Evolutionary conservation across 2,888 invertebrate species (phyloP), one percentile per base, ranked within the genome.

Genomic region (Hyppa rectilinea): DNA sequence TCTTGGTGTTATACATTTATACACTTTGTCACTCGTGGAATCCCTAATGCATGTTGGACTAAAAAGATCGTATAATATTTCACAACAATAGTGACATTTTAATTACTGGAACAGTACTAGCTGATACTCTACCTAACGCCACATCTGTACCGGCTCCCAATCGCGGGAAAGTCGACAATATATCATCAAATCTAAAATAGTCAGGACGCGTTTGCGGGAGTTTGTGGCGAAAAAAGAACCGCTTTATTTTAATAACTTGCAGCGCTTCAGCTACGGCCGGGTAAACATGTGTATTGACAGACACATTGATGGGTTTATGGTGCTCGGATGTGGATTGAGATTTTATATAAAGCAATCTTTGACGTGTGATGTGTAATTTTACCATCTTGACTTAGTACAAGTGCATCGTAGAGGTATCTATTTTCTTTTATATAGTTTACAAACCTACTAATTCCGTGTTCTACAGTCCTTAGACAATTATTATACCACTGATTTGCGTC

Each of bases 181-280:
- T 90, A 93, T 94, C 93, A 95, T 90, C 86, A 88, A 87, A 91
- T 91, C 93, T 88, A 90, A 94, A 95, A 94, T 94, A 94, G 93
- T 91, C 86, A 87, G 85, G 82, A 80, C 83, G 79, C 88, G 93
- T 90, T 91, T 89, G 94, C 94, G 94, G 94, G 94, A 93, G 94
- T 80, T 80, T 89, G 91, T 90, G 88, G 93, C 93, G 89, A 90
- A 92, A 93, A 93, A 89, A 92, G 87, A 89, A 85, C 87, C 85
- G 83, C 88, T 92, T 90, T 89, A 89, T 91, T 91, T 87, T 89
- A 88, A 92, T 91, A 89, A 90, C 88, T 86, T 70, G 78, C 68
- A 71, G 71, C 68, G 63, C 53, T 72, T 74, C 84, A 84, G 74
- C 84, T 84, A 84, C 29, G 65, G 59, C 59, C 55, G 49, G 31